phyloP scores from a whole-genome alignment of 2,797 vertebrate species.

The Cyprinodon diabolis region DNA sequence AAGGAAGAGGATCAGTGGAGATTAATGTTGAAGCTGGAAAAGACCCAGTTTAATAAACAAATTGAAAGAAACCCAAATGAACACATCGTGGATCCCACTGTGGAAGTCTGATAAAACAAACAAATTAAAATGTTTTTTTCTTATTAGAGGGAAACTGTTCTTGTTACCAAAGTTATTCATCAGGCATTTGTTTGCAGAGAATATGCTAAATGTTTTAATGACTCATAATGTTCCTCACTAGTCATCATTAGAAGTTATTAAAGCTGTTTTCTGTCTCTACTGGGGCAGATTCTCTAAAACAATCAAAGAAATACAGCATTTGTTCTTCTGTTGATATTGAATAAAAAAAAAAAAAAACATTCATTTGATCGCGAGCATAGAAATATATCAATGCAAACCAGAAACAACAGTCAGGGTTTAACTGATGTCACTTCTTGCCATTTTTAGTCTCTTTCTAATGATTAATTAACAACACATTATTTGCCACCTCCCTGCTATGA shows the following conservation, averaged over 20 bases:
- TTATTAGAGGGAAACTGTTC: constrained; percentile 9
- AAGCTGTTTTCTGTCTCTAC: neutral
- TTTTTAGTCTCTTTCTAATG: neutral
- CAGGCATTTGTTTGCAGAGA: neutral
- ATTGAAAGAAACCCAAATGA: constrained; percentile 41
- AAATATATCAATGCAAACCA: neutral
- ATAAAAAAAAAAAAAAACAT: neutral
- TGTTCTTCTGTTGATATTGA: neutral
- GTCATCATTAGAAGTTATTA: neutral
- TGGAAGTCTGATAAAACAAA: constrained; percentile 18
- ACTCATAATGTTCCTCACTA: neutral
- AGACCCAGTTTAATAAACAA: constrained; percentile 20
- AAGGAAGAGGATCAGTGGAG: neutral
- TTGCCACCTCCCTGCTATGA: neutral
- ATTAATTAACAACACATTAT: neutral
- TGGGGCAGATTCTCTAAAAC: neutral
- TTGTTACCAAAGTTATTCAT: constrained; percentile 10
- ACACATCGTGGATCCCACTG: constrained; percentile 20
- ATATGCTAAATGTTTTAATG: constrained; percentile 2
- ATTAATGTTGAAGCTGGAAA: constrained; percentile 25
- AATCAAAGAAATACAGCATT: neutral
- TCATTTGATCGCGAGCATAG: neutral
- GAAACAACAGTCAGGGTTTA: neutral
- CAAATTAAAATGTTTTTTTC: constrained; percentile 28
- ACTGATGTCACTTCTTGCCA: neutral